These are phyloP conservation scores for Athripsodes cinereus DNA, from an alignment of 2,888 invertebrate genomes.

Conservation along the genomic window DNA sequence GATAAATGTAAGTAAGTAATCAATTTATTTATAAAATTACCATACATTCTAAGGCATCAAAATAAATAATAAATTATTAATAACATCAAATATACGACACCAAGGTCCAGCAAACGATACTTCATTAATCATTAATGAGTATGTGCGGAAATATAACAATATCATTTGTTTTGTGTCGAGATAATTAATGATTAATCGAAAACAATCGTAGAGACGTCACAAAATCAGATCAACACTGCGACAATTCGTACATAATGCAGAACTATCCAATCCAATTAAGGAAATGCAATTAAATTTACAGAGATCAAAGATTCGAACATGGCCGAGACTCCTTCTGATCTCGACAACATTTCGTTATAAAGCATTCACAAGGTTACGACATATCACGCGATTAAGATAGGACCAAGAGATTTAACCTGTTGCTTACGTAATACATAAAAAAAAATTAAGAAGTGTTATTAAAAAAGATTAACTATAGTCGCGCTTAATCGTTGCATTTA, in stretches of 20 bases:
- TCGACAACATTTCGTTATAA: conserved; percentile 16
- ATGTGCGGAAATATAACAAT: not conserved
- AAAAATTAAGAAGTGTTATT: too few species aligned
- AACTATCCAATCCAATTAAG: not conserved
- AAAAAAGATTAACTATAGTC: too few species aligned
- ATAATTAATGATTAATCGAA: conserved; percentile 13
- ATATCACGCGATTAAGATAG: conserved; percentile 15
- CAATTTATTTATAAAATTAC: too few species aligned
- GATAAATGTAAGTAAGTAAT: too few species aligned
- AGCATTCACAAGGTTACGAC: conserved; percentile 14
- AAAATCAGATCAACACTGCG: conserved; percentile 2
- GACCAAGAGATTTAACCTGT: not conserved
- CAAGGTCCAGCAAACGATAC: too few species aligned
- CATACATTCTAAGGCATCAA: too few species aligned
- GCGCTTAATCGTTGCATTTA: too few species aligned
- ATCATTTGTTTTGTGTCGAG: not conserved
- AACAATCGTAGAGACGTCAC: conserved; percentile 7
- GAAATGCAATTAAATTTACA: not conserved
- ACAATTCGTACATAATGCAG: not conserved
- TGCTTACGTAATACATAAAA: too few species aligned
- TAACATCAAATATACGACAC: too few species aligned
- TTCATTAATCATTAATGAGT: not conserved
- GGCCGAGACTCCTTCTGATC: not conserved
- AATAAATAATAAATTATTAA: too few species aligned
- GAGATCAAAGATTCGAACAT: too few species aligned